Conservation (phyloP, 2,113 vertebrate genomes). For the Coreoperca whiteheadi region DNA sequence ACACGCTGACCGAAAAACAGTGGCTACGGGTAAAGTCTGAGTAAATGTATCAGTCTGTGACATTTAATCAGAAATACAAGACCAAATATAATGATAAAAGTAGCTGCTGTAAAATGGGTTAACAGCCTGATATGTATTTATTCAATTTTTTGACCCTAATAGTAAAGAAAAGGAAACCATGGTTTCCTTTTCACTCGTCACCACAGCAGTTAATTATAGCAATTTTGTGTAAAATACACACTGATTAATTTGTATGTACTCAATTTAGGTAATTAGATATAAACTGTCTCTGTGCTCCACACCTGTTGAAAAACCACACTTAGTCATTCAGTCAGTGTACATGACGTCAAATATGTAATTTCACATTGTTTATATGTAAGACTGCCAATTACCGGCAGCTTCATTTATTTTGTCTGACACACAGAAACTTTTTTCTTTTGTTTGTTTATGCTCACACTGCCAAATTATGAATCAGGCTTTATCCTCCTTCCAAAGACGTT, state of each 20-base stretch:
- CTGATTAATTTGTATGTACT: background rate
- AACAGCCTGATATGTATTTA: background rate
- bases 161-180: background rate
- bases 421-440: background rate
- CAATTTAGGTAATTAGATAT: background rate
- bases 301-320: background rate
- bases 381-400: background rate
- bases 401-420: background rate
- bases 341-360: background rate
- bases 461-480: background rate
- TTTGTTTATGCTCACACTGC: background rate
- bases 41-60: background rate
- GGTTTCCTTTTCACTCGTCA: background rate
- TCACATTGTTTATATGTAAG: background rate
- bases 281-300: too few relatives aligned
- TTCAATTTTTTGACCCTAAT: background rate
- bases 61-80: background rate
- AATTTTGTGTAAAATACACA: background rate
- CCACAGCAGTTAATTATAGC: background rate
- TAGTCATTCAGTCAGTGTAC: background rate
- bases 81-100: background rate
- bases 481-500: background rate
- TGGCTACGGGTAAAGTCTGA: slow-evolving; percentile 87
- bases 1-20: slow-evolving; percentile 96
- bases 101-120: background rate